Evolutionary conservation across 92 coral and sea anemone species (phyloP), one percentile per base, ranked within the genome.

Genomic region (Paramuricea clavata): DNA sequence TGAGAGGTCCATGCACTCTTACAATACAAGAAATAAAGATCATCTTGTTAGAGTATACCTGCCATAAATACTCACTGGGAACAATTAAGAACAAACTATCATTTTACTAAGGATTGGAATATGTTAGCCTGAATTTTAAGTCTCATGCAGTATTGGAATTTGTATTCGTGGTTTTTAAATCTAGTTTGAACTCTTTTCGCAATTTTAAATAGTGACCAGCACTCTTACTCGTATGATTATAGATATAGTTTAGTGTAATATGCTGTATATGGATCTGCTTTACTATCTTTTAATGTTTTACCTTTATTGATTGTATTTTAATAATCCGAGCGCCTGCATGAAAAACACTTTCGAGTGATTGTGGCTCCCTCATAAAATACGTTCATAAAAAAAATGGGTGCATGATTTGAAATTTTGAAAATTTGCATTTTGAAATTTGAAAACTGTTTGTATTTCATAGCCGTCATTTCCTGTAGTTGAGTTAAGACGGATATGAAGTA

Each of bases 61-160:
- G 35, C 12, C 69, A 61, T 13, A 15, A 61, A 61, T 22, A 61
- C 69, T 61, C 27, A 61, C 35, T 61, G 69, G 69, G 69, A 15
- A 5, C 69, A 61, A 61, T 19, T 61, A 61, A 61, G 52, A 47
- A 47, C 52, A 5, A 47, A 47, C 52, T 47, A 47, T 15, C 52
- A 47, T 47, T 47, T 47, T 61, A 61, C 16, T 22, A 61, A 61
- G 69, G 69, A 61, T 10, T 61, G 69, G 26, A 61, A 61, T 26
- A 61, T 47, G 3, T 47, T 47, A 47, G 6, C 52, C 1, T 2
- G 10, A 47, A 5, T 12, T 2, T 1, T 47, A 47, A 47, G 6
- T 47, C 52, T 47, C 6, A 47, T 6, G 10, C 52, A 5, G 35
- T 61, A 5, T 61, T 61, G 31, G 69, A 30, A 61, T 15, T 19